Evolutionary conservation across 2,113 vertebrate genomes (phyloP), one percentile per base, ranked within the genome.

Genomic region (Tichodroma muraria): DNA sequence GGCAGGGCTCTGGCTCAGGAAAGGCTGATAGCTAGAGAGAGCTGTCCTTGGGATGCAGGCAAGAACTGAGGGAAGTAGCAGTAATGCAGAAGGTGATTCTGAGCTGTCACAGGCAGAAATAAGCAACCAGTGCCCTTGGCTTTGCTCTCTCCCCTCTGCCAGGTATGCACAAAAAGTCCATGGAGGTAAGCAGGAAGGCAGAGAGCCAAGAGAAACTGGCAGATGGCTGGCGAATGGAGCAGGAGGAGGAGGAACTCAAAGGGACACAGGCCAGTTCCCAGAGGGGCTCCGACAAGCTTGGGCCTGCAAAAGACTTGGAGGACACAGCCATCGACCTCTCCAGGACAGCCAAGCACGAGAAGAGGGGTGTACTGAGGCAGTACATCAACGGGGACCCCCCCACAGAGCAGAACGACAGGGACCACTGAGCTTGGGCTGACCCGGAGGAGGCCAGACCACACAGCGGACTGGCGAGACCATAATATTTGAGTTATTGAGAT

Each of bases 141-240:
- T 80, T 73, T 94, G 57, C 88, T 92, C 17, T 68, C 42, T 81
- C 52, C 78, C 49, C 53, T 88, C 94, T 90, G 47, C 33, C 97
- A 99, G 99, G 99, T 59, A 99, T 99, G 99, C 99, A 99, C 97
- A 99, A 99, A 94, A 99, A 99, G 94, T 99, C 99, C 57, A 73
- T 98, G 71, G 98, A 98, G 85, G 97, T 98, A 89, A 92, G 96
- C 81, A 98, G 97, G 73, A 99, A 98, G 91, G 87, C 96, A 14
- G 98, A 98, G 54, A 90, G 88, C 59, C 97, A 97, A 88, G 98
- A 97, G 92, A 98, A 98, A 31, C 89, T 96, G 42, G 86, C 97
- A 37, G 96, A 95, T 73, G 97, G 97, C 44, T 97, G 97, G 63
- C 96, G 60, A 66, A 93, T 61, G 1, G 98, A 98, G 56, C 93